phyloP scores from a whole-genome alignment of 1,140 invertebrate genomes.

The Oreohelix idahoensis region DNA sequence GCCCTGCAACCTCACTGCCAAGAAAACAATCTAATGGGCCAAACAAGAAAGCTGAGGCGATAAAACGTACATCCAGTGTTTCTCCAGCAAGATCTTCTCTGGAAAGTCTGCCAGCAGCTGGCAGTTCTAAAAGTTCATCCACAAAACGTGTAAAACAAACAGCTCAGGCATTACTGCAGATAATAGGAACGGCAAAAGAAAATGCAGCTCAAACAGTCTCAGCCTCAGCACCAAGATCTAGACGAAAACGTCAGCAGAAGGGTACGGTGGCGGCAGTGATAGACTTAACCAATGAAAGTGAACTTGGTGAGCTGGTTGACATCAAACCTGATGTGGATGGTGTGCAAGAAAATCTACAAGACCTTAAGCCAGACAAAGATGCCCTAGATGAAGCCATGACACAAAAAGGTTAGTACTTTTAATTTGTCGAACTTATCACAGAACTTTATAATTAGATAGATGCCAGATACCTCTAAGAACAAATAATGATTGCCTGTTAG shows the following conservation, averaged over 20 bases:
- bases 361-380: constrained; percentile 7
- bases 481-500: too few species aligned
- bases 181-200: background rate
- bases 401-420: background rate
- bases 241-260: background rate
- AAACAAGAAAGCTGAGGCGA: background rate
- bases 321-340: constrained; percentile 41
- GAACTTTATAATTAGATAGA: too few species aligned
- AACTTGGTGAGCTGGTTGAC: constrained; percentile 31
- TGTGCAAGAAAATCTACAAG: background rate
- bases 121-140: background rate
- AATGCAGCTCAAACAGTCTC: background rate
- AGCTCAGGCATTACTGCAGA: background rate
- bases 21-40: background rate
- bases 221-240: background rate
- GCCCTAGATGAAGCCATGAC: background rate
- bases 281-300: constrained; percentile 25
- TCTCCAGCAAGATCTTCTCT: background rate
- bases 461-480: too few species aligned
- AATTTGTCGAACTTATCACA: too few species aligned
- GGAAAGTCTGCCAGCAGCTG: background rate
- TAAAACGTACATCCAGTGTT: background rate
- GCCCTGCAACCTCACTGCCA: background rate
- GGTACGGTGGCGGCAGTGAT: background rate
- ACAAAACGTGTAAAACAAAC: background rate